Evolutionary conservation across 2,888 invertebrate species (phyloP).

Genomic region (Caenorhabditis becei): DNA sequence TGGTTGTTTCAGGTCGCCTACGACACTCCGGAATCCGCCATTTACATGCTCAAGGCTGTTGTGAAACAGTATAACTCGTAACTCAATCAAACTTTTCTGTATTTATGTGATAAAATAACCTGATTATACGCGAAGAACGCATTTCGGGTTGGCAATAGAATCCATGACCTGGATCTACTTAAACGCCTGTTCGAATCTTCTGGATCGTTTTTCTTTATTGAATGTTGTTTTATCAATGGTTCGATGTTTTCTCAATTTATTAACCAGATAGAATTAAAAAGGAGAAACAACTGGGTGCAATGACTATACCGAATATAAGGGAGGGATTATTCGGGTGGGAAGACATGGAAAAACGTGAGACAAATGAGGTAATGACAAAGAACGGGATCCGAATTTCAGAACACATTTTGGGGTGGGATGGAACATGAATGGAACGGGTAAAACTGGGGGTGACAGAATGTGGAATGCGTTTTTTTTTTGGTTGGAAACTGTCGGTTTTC

Average conservation of each 20-base stretch:
- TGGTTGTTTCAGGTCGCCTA: conserved; percentile 64
- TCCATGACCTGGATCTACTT: no score
- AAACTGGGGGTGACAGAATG: not conserved
- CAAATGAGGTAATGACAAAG: conserved; percentile 4
- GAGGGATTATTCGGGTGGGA: conserved; percentile 23
- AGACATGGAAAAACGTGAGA: conserved; percentile 17
- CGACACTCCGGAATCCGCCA: conserved; percentile 70
- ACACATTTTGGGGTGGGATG: not conserved
- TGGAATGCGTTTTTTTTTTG: conserved; percentile 43
- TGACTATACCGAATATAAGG: conserved; percentile 3
- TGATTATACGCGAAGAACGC: no score
- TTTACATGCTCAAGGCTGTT: conserved; percentile 64
- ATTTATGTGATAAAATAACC: not conserved
- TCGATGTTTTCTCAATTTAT: conserved; percentile 15
- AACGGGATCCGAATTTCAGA: not conserved
- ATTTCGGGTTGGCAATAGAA: no score
- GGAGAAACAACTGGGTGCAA: conserved; percentile 1
- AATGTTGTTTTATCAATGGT: conserved; percentile 16
- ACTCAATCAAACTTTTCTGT: not conserved
- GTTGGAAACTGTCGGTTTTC: conserved; percentile 8
- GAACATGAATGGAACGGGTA: conserved; percentile 16
- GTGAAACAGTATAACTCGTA: conserved; percentile 55
- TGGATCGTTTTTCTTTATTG: no score
- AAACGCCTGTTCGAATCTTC: no score
- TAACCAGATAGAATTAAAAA: not conserved